Base-by-base conservation (phyloP, 2,888 invertebrate species). In the Cataglyphis albicans region DNA sequence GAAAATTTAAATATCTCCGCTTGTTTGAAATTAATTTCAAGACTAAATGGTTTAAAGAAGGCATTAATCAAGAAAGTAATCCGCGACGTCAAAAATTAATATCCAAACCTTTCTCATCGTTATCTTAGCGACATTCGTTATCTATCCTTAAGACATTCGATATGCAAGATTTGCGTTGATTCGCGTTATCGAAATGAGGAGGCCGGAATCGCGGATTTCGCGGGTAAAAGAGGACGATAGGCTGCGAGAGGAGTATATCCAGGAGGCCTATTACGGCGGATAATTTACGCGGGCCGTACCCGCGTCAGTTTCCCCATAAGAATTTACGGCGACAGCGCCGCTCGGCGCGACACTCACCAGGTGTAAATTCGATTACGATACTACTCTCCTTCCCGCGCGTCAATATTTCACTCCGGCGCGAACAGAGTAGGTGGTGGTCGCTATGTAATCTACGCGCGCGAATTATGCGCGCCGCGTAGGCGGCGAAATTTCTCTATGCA, bases 361-460 rank as follows among this genome's bases (percentile, higher is more conserved):
- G 84, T 83, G 78, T 82, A 82, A 84, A 88, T 85, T 84, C 84
- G 83, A 84, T 84, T 84, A 80, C 80, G 63, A 73, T 72, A 61
- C 72, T 81, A 59, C 64, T 64, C 48, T 59, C 76, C 72, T 78
- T 78, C 25, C 7, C 78, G 68, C 73, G 63, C 48, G 63, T 21
- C 84, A 83, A 80, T 84, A 83, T 84, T 80, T 84, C 67, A 83
- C 73, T 32, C 67, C 38, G 41, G 52, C 38, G 32, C 76, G 63
- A 41, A 35, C 25, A 61, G 32, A 82, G 78, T 84, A 80, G 73
- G 78, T 83, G 73, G 44, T 63, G 52, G 84, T 84, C 80, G 84
- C 73, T 57, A 73, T 25, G 65, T 73, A 78, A 84, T 84, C 83
- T 57, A 78, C 59, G 63, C 81, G 35, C 73, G 73, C 52, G 65